Conservation (phyloP, 2,888 invertebrate species). For the Sinotaia quadrata region DNA sequence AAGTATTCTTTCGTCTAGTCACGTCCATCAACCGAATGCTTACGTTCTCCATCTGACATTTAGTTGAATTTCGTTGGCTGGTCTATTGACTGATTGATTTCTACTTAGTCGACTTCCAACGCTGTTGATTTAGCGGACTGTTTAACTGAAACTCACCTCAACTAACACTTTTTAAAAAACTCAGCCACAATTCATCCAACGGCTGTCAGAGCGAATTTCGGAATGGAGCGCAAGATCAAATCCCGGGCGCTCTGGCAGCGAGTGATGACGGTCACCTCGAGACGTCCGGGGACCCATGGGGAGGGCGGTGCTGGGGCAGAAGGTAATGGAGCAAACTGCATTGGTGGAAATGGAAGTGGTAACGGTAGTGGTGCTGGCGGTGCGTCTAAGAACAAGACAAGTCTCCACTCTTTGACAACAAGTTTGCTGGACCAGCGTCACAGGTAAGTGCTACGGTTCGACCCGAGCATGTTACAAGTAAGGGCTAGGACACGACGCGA, state of each 20-base stretch:
- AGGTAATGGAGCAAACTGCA: neutral
- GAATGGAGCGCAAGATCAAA: neutral
- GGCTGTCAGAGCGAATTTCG: neutral
- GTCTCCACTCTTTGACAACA: constrained; percentile 19
- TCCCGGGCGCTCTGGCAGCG: neutral
- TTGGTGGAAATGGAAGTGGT: constrained; percentile 3
- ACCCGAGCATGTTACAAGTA: no score
- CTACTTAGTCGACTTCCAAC: no score
- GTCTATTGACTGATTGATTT: no score
- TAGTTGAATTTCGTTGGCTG: no score
- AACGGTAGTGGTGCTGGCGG: neutral
- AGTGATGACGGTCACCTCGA: neutral
- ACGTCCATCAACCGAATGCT: no score
- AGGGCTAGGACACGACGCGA: neutral
- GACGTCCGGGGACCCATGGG: neutral
- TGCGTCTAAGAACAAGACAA: neutral
- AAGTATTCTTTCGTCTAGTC: no score
- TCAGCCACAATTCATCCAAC: neutral
- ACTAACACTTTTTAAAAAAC: no score
- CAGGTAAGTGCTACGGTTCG: no score
- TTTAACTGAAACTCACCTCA: no score
- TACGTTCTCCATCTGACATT: no score
- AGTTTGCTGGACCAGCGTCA: constrained; percentile 18
- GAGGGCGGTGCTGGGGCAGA: neutral
- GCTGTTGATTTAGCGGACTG: no score